Base-by-base conservation (phyloP, 2,888 invertebrate species). In the Noctua janthe region DNA sequence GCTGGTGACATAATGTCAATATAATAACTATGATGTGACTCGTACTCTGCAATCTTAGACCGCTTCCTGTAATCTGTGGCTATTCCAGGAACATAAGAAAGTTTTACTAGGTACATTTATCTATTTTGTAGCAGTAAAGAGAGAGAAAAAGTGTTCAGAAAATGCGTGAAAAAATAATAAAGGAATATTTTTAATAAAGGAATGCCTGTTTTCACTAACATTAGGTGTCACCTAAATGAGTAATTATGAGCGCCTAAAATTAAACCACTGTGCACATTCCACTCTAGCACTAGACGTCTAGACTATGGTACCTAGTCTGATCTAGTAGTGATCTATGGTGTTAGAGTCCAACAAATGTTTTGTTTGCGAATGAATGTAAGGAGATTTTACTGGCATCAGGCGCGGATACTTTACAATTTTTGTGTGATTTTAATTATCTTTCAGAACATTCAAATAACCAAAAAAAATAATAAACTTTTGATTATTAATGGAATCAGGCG, bases 1-100 rank as follows among this genome's bases (percentile, higher is more conserved):
- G 15, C 54, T 20, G 64, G 70, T 71, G 64, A 79, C 47, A 71
- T 79, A 71, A 78, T 79, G 79, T 64, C n/a, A n/a, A 54, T 49
- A 39, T 80, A 80, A 56, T 79, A 71, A 80, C 47, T 47, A 71
- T 39, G 59, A 47, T 47, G 35, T 47, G 10, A 20, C 67, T 67
- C 29, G 79, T 20, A 13, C 17, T 15, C 71, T 56, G 56, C 39
- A 66, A 80, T 66, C 80, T 66, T n/a, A 23, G 20, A 39, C 54
- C 10, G 54, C 64, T 80, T 80, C 79, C 80, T 80, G 64, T n/a
- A 80, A 71, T 80, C 54, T 79, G 8, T 2, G 49, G 20, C 35
- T 49, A 35, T 80, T 80, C 54, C 71, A 71, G 80, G 80, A 56
- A 80, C 2, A 29, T n/a, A 35, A 71, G 80, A 80, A 71, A 80